These are phyloP conservation scores for Acanthosepion lycidas DNA, from an alignment of 2,888 invertebrate genomes.

Conservation along the genomic window DNA sequence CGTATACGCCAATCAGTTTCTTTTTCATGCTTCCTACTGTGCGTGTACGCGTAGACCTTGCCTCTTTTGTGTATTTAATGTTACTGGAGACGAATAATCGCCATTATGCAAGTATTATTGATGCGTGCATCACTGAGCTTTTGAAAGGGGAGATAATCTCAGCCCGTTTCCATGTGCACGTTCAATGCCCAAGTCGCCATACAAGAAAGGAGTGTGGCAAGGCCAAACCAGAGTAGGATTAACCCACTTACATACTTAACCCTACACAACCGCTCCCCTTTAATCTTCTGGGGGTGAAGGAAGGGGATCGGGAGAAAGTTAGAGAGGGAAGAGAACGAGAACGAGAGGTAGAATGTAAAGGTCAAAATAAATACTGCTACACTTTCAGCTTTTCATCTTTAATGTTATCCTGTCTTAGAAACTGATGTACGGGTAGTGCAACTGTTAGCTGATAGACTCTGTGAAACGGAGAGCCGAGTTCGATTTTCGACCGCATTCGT, in stretches of 20 bases:
- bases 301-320: not conserved
- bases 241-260: conserved; percentile 33
- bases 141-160: not conserved
- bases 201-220: not conserved
- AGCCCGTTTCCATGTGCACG: not conserved
- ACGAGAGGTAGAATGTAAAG: not conserved
- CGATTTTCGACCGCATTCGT: no score
- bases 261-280: not conserved
- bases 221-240: conserved; percentile 18
- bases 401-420: no score
- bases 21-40: not conserved
- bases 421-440: no score
- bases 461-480: no score
- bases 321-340: not conserved
- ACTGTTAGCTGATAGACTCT: no score
- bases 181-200: not conserved
- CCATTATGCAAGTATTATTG: conserved; percentile 3
- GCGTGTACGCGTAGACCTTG: not conserved
- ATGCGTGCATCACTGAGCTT: not conserved
- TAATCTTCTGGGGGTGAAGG: not conserved
- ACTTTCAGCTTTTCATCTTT: no score
- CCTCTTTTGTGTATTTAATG: not conserved
- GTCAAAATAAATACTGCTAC: no score
- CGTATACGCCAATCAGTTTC: not conserved
- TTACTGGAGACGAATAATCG: not conserved